A percentile compares a stretch with the other conserved stretches of the same genome.
phyloP scores from a whole-genome alignment of 2,113 vertebrate species.

The Picathartes gymnocephalus region DNA sequence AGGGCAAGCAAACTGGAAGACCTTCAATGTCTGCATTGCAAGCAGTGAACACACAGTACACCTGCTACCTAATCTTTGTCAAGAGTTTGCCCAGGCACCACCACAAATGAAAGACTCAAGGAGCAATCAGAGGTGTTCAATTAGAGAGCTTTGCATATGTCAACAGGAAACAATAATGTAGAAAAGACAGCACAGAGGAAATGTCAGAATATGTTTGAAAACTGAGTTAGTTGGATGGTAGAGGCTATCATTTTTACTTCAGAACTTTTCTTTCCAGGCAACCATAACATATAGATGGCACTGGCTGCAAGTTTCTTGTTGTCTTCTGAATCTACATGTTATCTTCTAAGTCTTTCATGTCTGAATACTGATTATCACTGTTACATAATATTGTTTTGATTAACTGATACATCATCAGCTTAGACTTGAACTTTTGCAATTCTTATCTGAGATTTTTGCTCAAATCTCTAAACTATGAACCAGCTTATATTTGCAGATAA shows the following conservation, averaged over 20 bases:
- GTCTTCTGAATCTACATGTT: not conserved
- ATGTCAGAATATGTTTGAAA: not conserved
- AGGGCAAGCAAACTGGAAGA: not conserved
- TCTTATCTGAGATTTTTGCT: not conserved
- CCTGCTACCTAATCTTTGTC: not conserved
- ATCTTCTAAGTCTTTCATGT: not conserved
- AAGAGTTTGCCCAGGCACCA: not conserved
- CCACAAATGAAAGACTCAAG: not conserved
- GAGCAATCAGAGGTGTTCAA: not conserved
- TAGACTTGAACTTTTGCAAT: not conserved
- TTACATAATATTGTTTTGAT: not conserved
- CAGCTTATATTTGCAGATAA: not conserved
- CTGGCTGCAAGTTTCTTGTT: not conserved
- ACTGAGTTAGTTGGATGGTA: not conserved
- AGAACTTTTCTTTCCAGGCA: not conserved
- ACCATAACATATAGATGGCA: not conserved
- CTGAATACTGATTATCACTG: not conserved
- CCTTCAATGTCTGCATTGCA: rapidly evolving
- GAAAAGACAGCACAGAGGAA: not conserved
- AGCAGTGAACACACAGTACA: not conserved
- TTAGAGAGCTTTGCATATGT: not conserved
- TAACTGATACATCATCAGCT: not conserved
- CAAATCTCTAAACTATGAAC: not conserved
- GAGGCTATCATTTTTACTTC: not conserved
- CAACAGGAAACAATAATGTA: not conserved